phyloP scores from a whole-genome alignment of 92 coral and sea anemone species.

The Palythoa grandiflora region DNA sequence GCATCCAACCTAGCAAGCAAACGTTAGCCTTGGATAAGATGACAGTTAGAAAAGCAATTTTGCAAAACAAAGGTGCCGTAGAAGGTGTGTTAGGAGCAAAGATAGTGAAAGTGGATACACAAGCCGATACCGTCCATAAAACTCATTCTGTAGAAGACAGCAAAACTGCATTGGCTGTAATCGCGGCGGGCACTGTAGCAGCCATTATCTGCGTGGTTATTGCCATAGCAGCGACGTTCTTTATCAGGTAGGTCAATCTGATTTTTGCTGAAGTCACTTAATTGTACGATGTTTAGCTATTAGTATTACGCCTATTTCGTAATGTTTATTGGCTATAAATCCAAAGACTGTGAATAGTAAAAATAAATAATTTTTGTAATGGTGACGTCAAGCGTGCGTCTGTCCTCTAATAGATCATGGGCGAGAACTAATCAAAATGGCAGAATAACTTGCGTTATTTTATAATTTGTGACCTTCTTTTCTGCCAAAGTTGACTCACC shows the following conservation, averaged over 20 bases:
- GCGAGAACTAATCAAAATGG: no score
- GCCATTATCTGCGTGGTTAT: conserved; percentile 5
- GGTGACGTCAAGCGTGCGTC: no score
- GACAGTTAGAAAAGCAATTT: not conserved
- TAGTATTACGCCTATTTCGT: no score
- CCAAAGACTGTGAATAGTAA: no score
- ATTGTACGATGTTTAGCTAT: not conserved
- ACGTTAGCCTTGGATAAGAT: not conserved
- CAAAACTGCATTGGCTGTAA: not conserved
- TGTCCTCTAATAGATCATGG: no score
- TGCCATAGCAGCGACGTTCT: conserved; percentile 11
- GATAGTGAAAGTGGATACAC: not conserved
- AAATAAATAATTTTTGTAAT: no score
- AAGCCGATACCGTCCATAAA: not conserved
- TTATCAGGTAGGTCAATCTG: conserved; percentile 8
- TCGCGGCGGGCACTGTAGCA: conserved; percentile 24
- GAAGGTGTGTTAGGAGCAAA: not conserved
- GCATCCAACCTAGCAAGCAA: no score
- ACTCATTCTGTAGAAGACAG: not conserved
- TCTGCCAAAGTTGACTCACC: no score
- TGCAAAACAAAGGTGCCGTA: not conserved
- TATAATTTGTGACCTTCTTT: no score
- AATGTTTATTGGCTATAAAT: no score
- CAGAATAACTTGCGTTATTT: no score
- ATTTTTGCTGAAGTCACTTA: not conserved